Base-by-base conservation (phyloP, 2,888 invertebrate genomes). In the Coleophora deauratella region DNA sequence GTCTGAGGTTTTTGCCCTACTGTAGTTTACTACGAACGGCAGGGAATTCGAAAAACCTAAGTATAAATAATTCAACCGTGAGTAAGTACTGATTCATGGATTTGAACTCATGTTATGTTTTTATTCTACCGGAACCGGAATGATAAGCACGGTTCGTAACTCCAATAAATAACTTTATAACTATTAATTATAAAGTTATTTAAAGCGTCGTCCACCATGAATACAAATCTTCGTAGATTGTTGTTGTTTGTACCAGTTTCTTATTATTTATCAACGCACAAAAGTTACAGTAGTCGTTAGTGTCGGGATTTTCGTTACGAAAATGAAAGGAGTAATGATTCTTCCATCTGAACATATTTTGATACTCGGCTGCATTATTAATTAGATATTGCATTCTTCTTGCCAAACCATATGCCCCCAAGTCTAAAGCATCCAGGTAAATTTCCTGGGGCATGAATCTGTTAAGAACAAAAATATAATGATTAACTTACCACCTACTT, bases 361-460 rank as follows among this genome's bases (percentile, higher is more conserved):
- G 57, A 27, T 82, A 84, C 27, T 61, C 40, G 0, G 66, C 64
- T 1, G 63, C 64, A 21, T 72, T 47, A 1, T 61, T 53, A 6
- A 80, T 76, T 0, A 85, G 49, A 14, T 63, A 55, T 35, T 66
- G 44, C 55, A 85, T 82, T 47, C 58, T 58, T 7, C 49, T 45
- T 0, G 76, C 80, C 35, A 85, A 49, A 35, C 62, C 51, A 13
- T 48, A 9, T 0, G 57, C 50, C 1, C 64, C 66, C 1, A 76
- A 42, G 15, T 70, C 52, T 46, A 54, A 57, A 12, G 73, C 80
- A 42, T 84, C 59, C 8, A 84, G 50, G 46, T 81, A 84, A 15
- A 71, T 68, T 13, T 71, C 68, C n/a, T 75, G 65, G n/a, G 82
- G 80, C 64, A 80, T 57, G 42, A 80, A 81, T 43, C 82, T 82